Evolutionary conservation across 2,888 invertebrate species (phyloP), one percentile per base, ranked within the genome.

Genomic region (Smittia aterrima): DNA sequence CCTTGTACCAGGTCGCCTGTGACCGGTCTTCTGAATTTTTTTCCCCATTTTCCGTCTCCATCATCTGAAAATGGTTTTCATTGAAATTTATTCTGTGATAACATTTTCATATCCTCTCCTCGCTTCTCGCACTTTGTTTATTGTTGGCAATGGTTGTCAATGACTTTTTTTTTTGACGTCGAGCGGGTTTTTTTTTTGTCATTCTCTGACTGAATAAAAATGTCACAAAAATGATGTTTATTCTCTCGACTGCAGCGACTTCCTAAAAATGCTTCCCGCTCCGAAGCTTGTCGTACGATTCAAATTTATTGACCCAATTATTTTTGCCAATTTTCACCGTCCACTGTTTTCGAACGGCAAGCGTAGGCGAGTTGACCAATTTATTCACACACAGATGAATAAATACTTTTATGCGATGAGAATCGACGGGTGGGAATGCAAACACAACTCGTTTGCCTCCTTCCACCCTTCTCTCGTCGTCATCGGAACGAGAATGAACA

Each of bases 11-110:
- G n/a, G n/a, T n/a, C n/a, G n/a, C n/a, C n/a, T n/a, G n/a, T n/a
- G n/a, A n/a, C n/a, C n/a, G n/a, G n/a, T n/a, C n/a, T n/a, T n/a
- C n/a, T n/a, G n/a, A n/a, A n/a, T n/a, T n/a, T n/a, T n/a, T n/a
- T n/a, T n/a, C 58, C 3, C 38, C 38, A 66, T 66, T 4, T 27
- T 64, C 3, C 27, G 9, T 64, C 20, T 27, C 25, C 27, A 58
- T 58, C 58, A 58, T 22, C 58, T 22, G 58, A 58, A 58, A 58
- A 58, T 22, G 58, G 20, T 38, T 32, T 27, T 40, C 62, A 72
- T 72, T 72, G 62, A 72, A 72, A 62, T 72, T 72, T 72, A 62
- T 72, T 72, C 22, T 18, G 38, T 72, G 72, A 72, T 62, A 72
- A 58, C 58, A 24, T 62, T 72, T 72, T 70, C 54, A 53, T 70